phyloP scores from a whole-genome alignment of 2,797 vertebrate genomes.

The Phaenicophaeus curvirostris region DNA sequence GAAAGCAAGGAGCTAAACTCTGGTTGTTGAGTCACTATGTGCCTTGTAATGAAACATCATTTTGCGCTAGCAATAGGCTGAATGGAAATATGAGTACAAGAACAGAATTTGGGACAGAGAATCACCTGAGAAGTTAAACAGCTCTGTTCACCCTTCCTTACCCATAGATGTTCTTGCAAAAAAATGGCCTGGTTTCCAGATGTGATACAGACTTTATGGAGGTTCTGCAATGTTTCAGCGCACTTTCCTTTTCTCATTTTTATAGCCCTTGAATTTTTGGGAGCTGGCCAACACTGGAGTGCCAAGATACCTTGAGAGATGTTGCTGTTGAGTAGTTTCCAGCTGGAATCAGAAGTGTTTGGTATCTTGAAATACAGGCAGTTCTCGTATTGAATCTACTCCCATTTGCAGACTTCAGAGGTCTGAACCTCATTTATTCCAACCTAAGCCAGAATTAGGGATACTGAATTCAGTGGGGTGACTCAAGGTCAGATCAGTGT shows the following conservation, averaged over 20 bases:
- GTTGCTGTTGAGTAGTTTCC: not conserved
- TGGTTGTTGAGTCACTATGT: not conserved
- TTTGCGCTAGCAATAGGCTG: conserved; percentile 26
- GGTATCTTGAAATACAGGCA: not conserved
- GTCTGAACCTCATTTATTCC: not conserved
- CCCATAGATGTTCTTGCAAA: not conserved
- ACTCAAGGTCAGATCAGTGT: not conserved
- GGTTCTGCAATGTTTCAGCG: not conserved
- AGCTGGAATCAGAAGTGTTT: not conserved
- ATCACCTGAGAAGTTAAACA: not conserved
- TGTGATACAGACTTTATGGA: not conserved
- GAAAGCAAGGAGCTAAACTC: conserved; percentile 6
- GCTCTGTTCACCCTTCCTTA: not conserved
- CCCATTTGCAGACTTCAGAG: not conserved
- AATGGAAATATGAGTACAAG: not conserved
- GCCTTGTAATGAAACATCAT: conserved; percentile 30
- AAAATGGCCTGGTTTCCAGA: not conserved
- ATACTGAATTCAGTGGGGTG: not conserved
- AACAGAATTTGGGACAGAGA: not conserved
- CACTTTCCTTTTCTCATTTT: not conserved
- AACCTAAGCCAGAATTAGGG: not conserved
- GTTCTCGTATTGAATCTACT: not conserved
- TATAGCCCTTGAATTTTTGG: not conserved
- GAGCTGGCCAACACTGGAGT: not conserved
- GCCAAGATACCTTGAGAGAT: not conserved